phyloP scores from a whole-genome alignment of 2,113 vertebrate genomes.

The Oxygymnocypris stewartii region DNA sequence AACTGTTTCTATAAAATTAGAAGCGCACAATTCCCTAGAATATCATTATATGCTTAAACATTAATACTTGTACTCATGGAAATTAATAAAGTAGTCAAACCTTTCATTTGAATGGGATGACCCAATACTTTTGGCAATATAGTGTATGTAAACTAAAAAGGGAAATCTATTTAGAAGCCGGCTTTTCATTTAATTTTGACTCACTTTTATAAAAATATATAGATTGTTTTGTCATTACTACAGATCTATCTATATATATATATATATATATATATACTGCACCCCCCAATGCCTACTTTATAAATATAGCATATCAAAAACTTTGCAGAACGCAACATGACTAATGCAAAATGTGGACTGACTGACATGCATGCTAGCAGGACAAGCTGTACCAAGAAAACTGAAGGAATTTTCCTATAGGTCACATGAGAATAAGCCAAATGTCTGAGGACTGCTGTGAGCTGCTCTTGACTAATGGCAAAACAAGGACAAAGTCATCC shows the following conservation, averaged over 20 bases:
- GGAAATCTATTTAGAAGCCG: not conserved
- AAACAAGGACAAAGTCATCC: conserved; percentile 42
- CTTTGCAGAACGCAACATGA: not conserved
- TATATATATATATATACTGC: not conserved
- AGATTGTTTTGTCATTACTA: not conserved
- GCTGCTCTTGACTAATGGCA: conserved; percentile 19
- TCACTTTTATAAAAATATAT: not conserved
- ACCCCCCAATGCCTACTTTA: not conserved
- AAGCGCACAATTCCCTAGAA: no score
- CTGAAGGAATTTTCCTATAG: conserved; percentile 61
- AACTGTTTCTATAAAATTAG: no score
- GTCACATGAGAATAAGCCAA: conserved; percentile 58
- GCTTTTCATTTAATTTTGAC: not conserved
- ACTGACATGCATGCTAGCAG: not conserved
- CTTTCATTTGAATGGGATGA: no score
- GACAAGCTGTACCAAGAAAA: conserved; percentile 35
- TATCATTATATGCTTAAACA: no score
- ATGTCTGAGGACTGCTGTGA: conserved; percentile 20
- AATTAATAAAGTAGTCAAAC: no score
- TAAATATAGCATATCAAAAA: not conserved
- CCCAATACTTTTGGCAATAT: not conserved
- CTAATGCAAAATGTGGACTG: conserved; percentile 5
- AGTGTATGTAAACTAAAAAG: not conserved
- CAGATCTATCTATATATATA: not conserved
- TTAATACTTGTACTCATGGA: no score